Base-by-base conservation (phyloP, 2,888 invertebrate species). In the Meteorus cinctellus region DNA sequence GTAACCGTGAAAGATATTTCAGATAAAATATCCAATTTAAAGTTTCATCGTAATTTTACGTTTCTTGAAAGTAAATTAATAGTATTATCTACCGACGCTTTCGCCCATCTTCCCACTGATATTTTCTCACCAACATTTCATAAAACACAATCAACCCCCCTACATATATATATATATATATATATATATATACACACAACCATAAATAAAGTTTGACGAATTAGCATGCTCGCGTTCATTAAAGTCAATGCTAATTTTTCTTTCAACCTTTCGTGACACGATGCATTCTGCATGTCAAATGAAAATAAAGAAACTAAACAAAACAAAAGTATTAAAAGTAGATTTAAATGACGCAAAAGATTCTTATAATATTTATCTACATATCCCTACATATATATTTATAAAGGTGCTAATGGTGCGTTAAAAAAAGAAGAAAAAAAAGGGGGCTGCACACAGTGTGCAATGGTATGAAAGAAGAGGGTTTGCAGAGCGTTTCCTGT, bases 41-140 rank as follows among this genome's bases (percentile, higher is more conserved):
- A 78, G 80, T 80, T 80, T 86, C 85, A 86, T 87, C 87, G 86
- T 87, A 87, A 87, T 88, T 88, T 87, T 87, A 87, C 86, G 86
- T 87, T 88, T 87, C 86, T 84, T 86, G 84, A 81, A 86, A 87
- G 86, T 86, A 87, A 87, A 88, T 87, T 87, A 88, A 87, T 87
- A 86, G 86, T 84, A 87, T 87, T 87, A 87, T 88, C 87, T 86
- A 76, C 74, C 63, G 77, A 79, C 77, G 78, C 78, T 78, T 77
- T 75, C 77, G 48, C 66, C 63, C 75, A 55, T 45, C 72, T 70
- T 72, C 55, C 48, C 72, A 63, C 48, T 75, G 62, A 36, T 51
- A 74, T 66, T 60, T 68, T 60, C 55, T 63, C 59, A 65, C 51
- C 63, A 14, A n/a, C 16, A n/a, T 63, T 62, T 67, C 55, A 67